Evolutionary conservation across 2,888 invertebrate species (phyloP).

Genomic region (Brachyptera risi): DNA sequence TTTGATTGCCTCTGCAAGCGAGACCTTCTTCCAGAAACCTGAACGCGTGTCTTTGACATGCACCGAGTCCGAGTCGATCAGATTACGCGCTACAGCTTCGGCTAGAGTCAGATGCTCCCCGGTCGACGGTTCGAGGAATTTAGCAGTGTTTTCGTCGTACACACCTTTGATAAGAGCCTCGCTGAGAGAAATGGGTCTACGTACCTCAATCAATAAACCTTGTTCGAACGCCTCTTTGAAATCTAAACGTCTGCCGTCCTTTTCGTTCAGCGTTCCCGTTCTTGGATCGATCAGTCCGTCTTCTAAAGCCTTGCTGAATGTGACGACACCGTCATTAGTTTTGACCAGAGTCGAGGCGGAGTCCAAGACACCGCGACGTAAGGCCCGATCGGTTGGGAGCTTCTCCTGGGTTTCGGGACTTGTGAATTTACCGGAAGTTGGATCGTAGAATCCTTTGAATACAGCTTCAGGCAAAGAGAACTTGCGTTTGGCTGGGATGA

Average conservation of each 20-base stretch:
- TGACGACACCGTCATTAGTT: conserved; percentile 68
- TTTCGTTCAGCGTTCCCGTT: conserved; percentile 62
- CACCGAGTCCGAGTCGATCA: conserved; percentile 81
- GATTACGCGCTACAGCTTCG: conserved; percentile 74
- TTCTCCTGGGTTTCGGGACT: conserved; percentile 76
- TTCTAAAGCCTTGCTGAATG: conserved; percentile 77
- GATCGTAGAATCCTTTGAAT: conserved; percentile 88
- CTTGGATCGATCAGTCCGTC: conserved; percentile 72
- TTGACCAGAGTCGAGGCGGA: conserved; percentile 81
- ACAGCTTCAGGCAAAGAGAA: conserved; percentile 84
- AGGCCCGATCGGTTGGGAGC: conserved; percentile 75
- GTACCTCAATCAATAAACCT: conserved; percentile 75
- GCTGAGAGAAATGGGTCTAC: conserved; percentile 73
- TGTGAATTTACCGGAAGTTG: conserved; percentile 74
- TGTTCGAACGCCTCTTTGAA: conserved; percentile 83
- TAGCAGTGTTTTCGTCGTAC: conserved; percentile 71
- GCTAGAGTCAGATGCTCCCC: conserved; percentile 73
- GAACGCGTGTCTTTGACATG: conserved; percentile 73
- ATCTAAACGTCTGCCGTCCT: conserved; percentile 58
- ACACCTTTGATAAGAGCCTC: conserved; percentile 79
- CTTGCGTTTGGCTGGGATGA: conserved; percentile 76
- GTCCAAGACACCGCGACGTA: conserved; percentile 79
- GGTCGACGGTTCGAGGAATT: conserved; percentile 77
- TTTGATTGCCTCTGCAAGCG: conserved; percentile 73
- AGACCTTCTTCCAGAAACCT: conserved; percentile 71